Conservation (phyloP, 2,797 vertebrate species). For the Hippocampus kuda region DNA sequence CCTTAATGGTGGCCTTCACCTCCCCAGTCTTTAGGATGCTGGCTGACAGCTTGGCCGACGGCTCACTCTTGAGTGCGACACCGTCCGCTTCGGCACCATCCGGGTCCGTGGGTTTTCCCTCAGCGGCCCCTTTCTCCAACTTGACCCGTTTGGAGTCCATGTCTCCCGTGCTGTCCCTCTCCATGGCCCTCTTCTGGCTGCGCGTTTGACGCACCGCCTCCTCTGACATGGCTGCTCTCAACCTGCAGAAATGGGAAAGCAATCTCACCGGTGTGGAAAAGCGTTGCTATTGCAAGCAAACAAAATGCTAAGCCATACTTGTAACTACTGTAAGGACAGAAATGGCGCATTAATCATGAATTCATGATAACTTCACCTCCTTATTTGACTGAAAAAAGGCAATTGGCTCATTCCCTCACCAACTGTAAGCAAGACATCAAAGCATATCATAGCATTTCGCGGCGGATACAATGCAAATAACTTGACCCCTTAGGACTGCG, state of each 20-base stretch:
- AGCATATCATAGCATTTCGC: not conserved
- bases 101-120: slow-evolving; percentile 42
- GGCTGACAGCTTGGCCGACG: slow-evolving; percentile 51
- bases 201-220: slow-evolving; percentile 88
- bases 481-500: not conserved
- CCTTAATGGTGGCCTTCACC: slow-evolving; percentile 77
- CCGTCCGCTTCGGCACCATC: slow-evolving; percentile 44
- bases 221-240: slow-evolving; percentile 81
- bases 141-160: slow-evolving; percentile 80
- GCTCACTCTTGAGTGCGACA: slow-evolving; percentile 48
- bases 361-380: not conserved
- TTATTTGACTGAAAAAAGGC: not conserved
- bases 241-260: slow-evolving; percentile 41
- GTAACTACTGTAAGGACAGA: not conserved
- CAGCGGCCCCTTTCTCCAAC: slow-evolving; percentile 71
- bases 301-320: not conserved
- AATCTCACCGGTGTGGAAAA: not conserved
- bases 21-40: slow-evolving; percentile 74
- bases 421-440: not conserved
- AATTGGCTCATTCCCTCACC: not conserved
- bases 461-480: not conserved
- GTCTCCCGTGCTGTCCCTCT: slow-evolving; percentile 73
- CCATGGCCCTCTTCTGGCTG: slow-evolving; percentile 91
- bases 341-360: not conserved
- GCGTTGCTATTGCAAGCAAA: not conserved